These are phyloP conservation scores for Acanthochromis polyacanthus DNA, from an alignment of 2,113 vertebrate genomes.

Conservation along the genomic window DNA sequence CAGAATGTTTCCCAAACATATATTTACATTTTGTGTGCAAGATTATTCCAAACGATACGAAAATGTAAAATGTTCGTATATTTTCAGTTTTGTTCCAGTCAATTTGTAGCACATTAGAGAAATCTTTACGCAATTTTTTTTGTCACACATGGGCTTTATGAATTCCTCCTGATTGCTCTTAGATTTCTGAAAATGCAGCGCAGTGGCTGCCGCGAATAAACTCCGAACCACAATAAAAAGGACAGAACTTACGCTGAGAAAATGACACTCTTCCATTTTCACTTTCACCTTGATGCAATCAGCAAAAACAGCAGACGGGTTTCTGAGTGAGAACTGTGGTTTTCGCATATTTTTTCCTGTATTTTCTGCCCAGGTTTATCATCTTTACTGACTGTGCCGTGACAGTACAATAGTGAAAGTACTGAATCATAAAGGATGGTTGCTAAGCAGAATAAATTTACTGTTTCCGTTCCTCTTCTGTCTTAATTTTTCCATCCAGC, in stretches of 20 bases:
- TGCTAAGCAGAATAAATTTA: background rate
- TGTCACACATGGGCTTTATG: no score
- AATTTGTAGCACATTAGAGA: background rate
- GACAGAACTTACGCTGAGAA: conserved; percentile 23
- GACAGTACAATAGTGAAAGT: background rate
- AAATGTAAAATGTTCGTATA: background rate
- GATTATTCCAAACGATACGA: no score
- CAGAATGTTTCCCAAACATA: no score
- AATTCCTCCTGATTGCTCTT: conserved; percentile 7
- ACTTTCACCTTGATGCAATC: background rate
- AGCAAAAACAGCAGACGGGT: background rate
- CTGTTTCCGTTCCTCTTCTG: background rate
- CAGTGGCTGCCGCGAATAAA: conserved; percentile 6
- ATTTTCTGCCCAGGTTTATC: background rate
- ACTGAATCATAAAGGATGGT: conserved; percentile 3
- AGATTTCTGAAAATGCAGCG: conserved; percentile 31
- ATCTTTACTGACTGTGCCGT: background rate
- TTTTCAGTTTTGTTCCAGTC: background rate
- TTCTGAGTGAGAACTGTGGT: background rate
- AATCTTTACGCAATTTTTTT: no score
- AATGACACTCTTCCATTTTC: conserved; percentile 1
- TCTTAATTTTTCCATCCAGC: conserved; percentile 12
- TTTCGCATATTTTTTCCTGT: background rate
- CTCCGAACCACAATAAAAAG: background rate
- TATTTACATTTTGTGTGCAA: no score